Evolutionary conservation across 2,888 invertebrate species (phyloP).

Genomic region (Endomychus coccineus): DNA sequence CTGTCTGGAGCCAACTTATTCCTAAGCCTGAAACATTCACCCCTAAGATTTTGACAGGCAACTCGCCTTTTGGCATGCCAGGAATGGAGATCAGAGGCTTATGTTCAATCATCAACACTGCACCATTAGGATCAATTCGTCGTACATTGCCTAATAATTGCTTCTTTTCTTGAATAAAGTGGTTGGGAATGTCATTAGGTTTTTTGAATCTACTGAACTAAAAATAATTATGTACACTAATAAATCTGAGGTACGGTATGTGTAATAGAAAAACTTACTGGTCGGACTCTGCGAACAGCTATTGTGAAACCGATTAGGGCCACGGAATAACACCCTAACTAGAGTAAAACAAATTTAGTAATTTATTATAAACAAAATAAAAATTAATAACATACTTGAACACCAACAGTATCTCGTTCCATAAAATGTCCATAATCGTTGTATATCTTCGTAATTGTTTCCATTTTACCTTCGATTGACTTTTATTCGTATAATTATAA

Average conservation of each 20-base stretch:
- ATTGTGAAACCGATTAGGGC: conserved; percentile 45
- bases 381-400: conserved; percentile 28
- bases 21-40: conserved; percentile 46
- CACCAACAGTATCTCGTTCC: conserved; percentile 39
- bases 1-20: conserved; percentile 43
- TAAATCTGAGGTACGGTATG: no score
- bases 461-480: conserved; percentile 26
- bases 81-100: conserved; percentile 38
- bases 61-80: conserved; percentile 28
- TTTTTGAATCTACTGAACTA: conserved; percentile 42
- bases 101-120: conserved; percentile 42
- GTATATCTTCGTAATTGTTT: conserved; percentile 31
- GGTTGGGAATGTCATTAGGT: conserved; percentile 41
- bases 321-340: conserved; percentile 50
- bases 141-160: conserved; percentile 40
- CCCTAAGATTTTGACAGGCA: conserved; percentile 50
- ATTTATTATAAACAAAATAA: conserved; percentile 19
- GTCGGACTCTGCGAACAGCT: conserved; percentile 48
- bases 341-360: conserved; percentile 17
- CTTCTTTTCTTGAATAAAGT: conserved; percentile 37
- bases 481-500: no score
- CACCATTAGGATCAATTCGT: conserved; percentile 40
- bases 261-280: conserved; percentile 46
- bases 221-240: conserved; percentile 13
- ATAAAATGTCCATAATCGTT: conserved; percentile 34